Conservation (phyloP, 2,113 vertebrate genomes). For the Marcusenius ussheri region DNA sequence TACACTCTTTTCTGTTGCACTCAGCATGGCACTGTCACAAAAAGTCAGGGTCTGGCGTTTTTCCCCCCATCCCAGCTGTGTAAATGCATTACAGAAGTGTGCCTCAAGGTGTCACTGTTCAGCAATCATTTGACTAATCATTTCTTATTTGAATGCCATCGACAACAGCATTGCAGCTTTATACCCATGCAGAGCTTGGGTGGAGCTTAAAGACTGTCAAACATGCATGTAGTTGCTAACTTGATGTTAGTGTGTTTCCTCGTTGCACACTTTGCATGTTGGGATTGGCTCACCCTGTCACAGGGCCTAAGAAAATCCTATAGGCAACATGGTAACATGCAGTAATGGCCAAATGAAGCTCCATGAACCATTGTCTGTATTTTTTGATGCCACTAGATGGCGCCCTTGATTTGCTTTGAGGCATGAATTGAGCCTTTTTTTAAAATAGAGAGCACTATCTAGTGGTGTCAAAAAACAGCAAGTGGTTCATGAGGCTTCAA, state of each 20-base stretch:
- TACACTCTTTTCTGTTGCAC: not conserved
- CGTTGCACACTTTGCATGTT: not conserved
- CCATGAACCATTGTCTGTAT: too few relatives aligned
- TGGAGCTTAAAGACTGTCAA: not conserved
- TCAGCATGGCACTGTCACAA: not conserved
- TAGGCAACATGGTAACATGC: not conserved
- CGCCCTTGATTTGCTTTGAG: too few relatives aligned
- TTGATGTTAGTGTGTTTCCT: not conserved
- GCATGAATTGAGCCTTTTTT: too few relatives aligned
- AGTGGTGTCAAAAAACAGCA: too few relatives aligned
- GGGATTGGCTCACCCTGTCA: not conserved
- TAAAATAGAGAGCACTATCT: too few relatives aligned
- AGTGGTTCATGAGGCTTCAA: too few relatives aligned
- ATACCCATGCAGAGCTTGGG: not conserved
- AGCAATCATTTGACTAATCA: not conserved
- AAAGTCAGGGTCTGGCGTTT: not conserved
- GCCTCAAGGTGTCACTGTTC: not conserved
- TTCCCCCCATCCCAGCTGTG: not conserved
- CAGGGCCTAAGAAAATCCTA: not conserved
- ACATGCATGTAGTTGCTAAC: not conserved
- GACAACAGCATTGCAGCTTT: not conserved
- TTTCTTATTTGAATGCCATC: not conserved
- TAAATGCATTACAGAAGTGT: not conserved
- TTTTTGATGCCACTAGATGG: too few relatives aligned
- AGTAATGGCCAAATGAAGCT: too few relatives aligned